Percentiles rank a stretch among this genome's conserved stretches.
Evolutionary conservation across 2,113 vertebrate genomes (phyloP).

Genomic region (Camelus dromedarius): DNA sequence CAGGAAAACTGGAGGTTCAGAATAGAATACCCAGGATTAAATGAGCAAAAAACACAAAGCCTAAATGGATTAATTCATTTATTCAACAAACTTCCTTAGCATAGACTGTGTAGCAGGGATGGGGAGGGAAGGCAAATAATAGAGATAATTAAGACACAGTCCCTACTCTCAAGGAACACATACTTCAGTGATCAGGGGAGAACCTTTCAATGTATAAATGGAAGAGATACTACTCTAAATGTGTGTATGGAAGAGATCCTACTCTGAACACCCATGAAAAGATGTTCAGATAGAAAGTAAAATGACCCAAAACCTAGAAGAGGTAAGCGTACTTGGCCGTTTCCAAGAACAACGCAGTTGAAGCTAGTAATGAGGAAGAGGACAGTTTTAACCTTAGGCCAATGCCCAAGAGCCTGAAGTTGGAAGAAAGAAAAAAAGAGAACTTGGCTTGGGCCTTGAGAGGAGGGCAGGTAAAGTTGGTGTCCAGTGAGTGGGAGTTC

Average conservation of each 20-base stretch:
- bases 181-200: not conserved
- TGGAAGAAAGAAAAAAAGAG: not conserved
- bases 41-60: not conserved
- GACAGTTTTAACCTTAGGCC: not conserved
- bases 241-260: no score
- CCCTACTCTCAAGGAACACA: not conserved
- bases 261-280: not conserved
- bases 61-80: constrained; percentile 28
- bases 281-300: constrained; percentile 32
- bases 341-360: constrained; percentile 52
- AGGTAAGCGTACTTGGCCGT: not conserved
- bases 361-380: constrained; percentile 34
- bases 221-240: not conserved
- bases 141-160: constrained; percentile 39
- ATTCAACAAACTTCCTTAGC: constrained; percentile 26
- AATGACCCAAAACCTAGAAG: constrained; percentile 21
- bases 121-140: not conserved
- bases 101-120: not conserved
- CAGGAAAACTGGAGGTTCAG: constrained; percentile 24
- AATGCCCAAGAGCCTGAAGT: not conserved
- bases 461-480: not conserved
- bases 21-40: constrained; percentile 23
- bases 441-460: not conserved
- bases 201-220: not conserved
- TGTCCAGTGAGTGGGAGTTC: not conserved